Percentiles rank a stretch among this genome's conserved stretches.
Evolutionary conservation across 2,113 vertebrate genomes (phyloP).

Genomic region (Micronisus gabar): DNA sequence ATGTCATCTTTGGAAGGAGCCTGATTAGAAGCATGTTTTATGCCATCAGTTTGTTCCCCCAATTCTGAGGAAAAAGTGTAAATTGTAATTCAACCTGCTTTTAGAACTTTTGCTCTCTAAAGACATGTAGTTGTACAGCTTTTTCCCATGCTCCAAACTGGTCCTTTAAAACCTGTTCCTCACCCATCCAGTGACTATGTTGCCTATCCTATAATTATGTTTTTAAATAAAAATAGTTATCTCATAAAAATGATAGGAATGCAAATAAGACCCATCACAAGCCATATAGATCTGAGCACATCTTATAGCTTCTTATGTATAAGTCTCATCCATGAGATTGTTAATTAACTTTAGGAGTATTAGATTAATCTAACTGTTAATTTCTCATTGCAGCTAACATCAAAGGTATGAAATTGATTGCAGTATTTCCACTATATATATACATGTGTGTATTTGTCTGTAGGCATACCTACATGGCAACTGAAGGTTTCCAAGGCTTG

Average conservation of each 20-base stretch:
- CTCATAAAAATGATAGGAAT: neutral
- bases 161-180: neutral
- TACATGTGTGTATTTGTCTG: neutral
- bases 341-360: neutral
- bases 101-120: neutral
- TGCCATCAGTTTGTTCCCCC: neutral
- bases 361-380: neutral
- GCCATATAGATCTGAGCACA: neutral
- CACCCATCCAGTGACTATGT: neutral
- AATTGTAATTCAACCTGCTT: neutral
- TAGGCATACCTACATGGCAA: neutral
- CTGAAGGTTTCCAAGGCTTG: neutral
- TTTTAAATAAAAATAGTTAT: neutral
- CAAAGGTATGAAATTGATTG: neutral
- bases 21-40: neutral
- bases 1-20: neutral
- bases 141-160: neutral
- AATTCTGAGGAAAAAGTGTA: neutral
- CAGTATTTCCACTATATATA: neutral
- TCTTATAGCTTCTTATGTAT: neutral
- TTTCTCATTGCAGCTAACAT: neutral
- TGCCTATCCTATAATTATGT: neutral
- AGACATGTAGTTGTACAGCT: neutral
- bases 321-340: neutral
- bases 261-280: neutral